phyloP scores from a whole-genome alignment of 2,888 invertebrate genomes.

The Xestia sexstrigata region DNA sequence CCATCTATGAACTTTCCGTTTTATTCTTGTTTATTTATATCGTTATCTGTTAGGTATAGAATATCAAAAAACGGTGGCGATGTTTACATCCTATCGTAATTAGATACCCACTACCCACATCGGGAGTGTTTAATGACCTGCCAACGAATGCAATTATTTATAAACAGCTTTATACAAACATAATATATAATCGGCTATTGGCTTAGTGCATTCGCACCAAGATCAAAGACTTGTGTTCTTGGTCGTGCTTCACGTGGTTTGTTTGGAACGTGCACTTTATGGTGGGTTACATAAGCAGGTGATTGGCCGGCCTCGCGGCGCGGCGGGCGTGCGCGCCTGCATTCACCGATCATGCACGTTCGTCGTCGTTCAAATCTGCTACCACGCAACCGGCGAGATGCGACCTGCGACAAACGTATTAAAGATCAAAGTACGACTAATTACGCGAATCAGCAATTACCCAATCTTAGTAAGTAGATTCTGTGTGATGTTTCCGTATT shows the following conservation, averaged over 20 bases:
- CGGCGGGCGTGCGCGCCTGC: constrained; percentile 77
- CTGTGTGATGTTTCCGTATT: constrained; percentile 41
- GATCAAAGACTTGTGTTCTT: constrained; percentile 77
- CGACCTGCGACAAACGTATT: constrained; percentile 59
- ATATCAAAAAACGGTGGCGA: constrained; percentile 11
- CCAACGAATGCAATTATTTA: constrained; percentile 59
- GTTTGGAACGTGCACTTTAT: constrained; percentile 76
- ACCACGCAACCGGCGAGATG: constrained; percentile 66
- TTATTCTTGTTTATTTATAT: constrained; percentile 42
- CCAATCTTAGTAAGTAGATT: constrained; percentile 29
- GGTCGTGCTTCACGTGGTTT: constrained; percentile 74
- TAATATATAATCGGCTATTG: constrained; percentile 65
- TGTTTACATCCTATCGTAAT: constrained; percentile 52
- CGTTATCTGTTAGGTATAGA: constrained; percentile 3
- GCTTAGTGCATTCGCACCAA: constrained; percentile 73
- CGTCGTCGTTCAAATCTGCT: constrained; percentile 74
- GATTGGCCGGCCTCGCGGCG: constrained; percentile 87
- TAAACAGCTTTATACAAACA: constrained; percentile 60
- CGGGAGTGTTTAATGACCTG: constrained; percentile 51
- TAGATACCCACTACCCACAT: constrained; percentile 40
- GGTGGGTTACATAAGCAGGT: constrained; percentile 85
- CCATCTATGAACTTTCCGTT: constrained; percentile 16
- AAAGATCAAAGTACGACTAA: constrained; percentile 63
- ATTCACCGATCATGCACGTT: constrained; percentile 80
- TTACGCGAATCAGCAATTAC: constrained; percentile 46